Conservation (phyloP, 1,140 invertebrate genomes). For the Euwallacea similis region DNA sequence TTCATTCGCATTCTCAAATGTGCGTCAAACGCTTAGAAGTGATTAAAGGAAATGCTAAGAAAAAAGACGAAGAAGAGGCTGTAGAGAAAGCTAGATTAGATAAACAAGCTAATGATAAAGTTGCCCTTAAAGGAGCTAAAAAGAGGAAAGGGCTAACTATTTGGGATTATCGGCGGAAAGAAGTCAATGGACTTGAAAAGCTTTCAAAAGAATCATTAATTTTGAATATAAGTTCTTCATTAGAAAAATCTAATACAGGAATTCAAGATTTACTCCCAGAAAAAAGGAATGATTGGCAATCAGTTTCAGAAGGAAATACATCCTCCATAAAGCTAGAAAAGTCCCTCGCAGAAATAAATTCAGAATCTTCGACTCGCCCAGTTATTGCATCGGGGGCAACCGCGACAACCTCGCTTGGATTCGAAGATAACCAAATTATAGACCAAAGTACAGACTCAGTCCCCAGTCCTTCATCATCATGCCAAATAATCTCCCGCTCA, state of each 20-base stretch:
- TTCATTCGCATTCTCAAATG: constrained; percentile 64
- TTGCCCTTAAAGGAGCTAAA: constrained; percentile 39
- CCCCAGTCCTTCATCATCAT: background rate
- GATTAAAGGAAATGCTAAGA: constrained; percentile 42
- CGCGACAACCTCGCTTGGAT: too few relatives aligned
- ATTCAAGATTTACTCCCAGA: too few relatives aligned
- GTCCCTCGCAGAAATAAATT: background rate
- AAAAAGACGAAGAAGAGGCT: constrained; percentile 27
- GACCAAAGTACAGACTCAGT: too few relatives aligned
- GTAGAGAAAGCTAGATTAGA: constrained; percentile 36
- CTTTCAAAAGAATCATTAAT: too few relatives aligned
- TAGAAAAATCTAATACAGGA: too few relatives aligned
- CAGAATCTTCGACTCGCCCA: too few relatives aligned
- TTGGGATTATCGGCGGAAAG: constrained; percentile 18
- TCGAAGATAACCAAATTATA: too few relatives aligned
- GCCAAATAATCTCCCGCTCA: background rate
- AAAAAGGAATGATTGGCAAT: too few relatives aligned
- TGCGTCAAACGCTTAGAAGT: constrained; percentile 52
- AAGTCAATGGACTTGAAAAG: background rate
- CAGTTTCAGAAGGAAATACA: too few relatives aligned
- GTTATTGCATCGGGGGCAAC: too few relatives aligned
- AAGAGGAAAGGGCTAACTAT: constrained; percentile 41
- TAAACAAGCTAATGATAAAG: constrained; percentile 25
- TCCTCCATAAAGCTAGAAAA: background rate
- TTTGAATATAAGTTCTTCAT: too few relatives aligned